Evolutionary conservation across 2,797 vertebrate species (phyloP).

Genomic region (Atherinosoma microstoma): DNA sequence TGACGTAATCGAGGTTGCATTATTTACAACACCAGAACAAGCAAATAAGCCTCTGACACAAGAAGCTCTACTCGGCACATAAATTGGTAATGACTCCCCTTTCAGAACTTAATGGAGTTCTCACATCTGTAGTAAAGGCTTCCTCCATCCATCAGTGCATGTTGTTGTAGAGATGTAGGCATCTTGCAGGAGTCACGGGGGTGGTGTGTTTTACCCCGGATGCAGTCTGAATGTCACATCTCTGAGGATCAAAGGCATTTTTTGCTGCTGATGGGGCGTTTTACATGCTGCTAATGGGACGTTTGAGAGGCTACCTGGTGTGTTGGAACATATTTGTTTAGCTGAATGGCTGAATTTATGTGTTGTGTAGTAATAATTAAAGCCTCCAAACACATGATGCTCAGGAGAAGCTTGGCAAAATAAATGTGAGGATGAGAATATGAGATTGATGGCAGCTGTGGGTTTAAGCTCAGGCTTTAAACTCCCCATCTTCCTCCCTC

Average conservation of each 20-base stretch:
- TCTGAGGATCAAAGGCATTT: conserved; percentile 69
- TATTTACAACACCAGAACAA: conserved; percentile 76
- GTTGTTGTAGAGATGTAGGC: conserved; percentile 30
- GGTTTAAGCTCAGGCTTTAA: conserved; percentile 25
- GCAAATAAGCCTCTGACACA: conserved; percentile 65
- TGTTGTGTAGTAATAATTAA: conserved; percentile 42
- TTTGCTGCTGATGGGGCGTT: conserved; percentile 52
- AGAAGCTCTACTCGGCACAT: conserved; percentile 70
- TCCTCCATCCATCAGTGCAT: conserved; percentile 19
- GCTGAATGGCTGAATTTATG: conserved; percentile 16
- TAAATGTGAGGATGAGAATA: conserved; percentile 25
- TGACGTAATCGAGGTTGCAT: conserved; percentile 80
- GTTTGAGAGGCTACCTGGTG: conserved; percentile 64
- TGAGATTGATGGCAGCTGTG: conserved; percentile 17
- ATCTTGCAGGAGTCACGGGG: conserved; percentile 42
- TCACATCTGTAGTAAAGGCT: conserved; percentile 64
- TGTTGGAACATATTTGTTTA: conserved; percentile 35
- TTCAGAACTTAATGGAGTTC: conserved; percentile 77
- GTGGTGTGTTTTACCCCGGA: conserved; percentile 54
- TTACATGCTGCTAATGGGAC: conserved; percentile 57
- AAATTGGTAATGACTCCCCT: conserved; percentile 75
- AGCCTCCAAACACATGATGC: conserved; percentile 25
- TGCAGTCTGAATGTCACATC: conserved; percentile 57
- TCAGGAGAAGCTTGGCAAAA: not conserved
- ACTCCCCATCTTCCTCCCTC: conserved; percentile 35